Base-by-base conservation (phyloP, 2,797 vertebrate genomes). In the Chiropotes sagulatus region DNA sequence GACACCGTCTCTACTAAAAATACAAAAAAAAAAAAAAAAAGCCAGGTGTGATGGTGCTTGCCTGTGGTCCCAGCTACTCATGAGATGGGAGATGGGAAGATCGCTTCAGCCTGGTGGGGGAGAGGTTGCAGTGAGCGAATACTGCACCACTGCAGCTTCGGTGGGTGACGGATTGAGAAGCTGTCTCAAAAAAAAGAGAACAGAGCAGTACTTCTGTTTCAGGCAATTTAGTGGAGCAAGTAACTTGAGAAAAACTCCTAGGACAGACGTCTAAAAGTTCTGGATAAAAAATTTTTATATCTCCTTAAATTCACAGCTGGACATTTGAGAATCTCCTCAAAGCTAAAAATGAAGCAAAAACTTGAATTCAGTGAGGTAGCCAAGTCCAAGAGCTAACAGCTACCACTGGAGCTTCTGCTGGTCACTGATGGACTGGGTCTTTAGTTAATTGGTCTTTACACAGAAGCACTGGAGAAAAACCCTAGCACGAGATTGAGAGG, bases 191-290 rank as follows among this genome's bases (percentile, higher is more conserved):
- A 17, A 2, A 73, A 86, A 91, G 87, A 89, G 22, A 70, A 14
- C 13, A 48, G 26, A 24, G 54, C 4, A 90, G 9, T 54, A 90
- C 28, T 26, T 96, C 67, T 81, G 39, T 46, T 64, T 67, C 24
- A 90, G 11, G 24, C 67, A 95, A 80, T 76, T 81, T 54, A 50
- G 41, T 72, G 36, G 15, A 93, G 33, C 64, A 11, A 33, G 30
- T 54, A 92, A 73, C 33, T 48, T 78, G 4, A 87, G 78, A 85
- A 78, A 97, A 88, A 78, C 28, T 90, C 36, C 26, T 39, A 5
- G 2, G 20, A 83, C 7, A 73, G 64, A 82, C n/a, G 9, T 20
- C 50, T 61, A 72, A 79, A 95, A 67, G 41, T 64, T 93, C 52
- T 93, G 28, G 7, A 36, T 70, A 79, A 93, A 78, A 78, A 26